Conservation (phyloP, 1,140 invertebrate genomes). For the Drosophila biarmipes region DNA sequence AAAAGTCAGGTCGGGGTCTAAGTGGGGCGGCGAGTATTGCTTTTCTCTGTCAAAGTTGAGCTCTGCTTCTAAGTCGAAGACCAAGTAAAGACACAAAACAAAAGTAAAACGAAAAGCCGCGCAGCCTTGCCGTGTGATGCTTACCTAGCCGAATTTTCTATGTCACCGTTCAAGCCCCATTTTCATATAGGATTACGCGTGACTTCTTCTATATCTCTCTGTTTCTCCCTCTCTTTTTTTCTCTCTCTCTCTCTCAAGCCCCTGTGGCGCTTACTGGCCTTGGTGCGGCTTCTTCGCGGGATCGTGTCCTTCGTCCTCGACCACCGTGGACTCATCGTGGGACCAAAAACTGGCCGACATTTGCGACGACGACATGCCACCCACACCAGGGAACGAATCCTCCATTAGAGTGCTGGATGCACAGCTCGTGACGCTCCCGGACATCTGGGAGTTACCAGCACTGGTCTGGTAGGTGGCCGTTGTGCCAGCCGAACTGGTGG, state of each 20-base stretch:
- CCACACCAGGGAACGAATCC: slow-evolving; percentile 76
- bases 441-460: slow-evolving; percentile 92
- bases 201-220: slow-evolving; percentile 21
- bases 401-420: slow-evolving; percentile 84
- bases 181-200: slow-evolving; percentile 49
- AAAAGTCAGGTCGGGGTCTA: too few species aligned
- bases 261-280: slow-evolving; percentile 41
- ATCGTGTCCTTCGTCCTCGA: slow-evolving; percentile 64
- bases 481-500: slow-evolving; percentile 90
- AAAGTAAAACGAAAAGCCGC: slow-evolving; percentile 58
- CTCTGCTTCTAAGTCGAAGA: slow-evolving; percentile 63
- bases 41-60: slow-evolving; percentile 76
- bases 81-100: slow-evolving; percentile 58
- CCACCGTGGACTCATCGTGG: slow-evolving; percentile 72
- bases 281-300: slow-evolving; percentile 46
- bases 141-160: slow-evolving; percentile 75
- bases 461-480: slow-evolving; percentile 92
- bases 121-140: slow-evolving; percentile 68
- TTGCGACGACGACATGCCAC: slow-evolving; percentile 73
- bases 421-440: slow-evolving; percentile 90
- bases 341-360: slow-evolving; percentile 79
- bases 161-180: slow-evolving; percentile 64
- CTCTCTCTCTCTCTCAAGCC: slow-evolving; percentile 1
- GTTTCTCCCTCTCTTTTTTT: not conserved
- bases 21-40: slow-evolving; percentile 40